These are phyloP conservation scores for Smutsia temminckii DNA, from an alignment of 2,797 vertebrate genomes.

Conservation along the genomic window DNA sequence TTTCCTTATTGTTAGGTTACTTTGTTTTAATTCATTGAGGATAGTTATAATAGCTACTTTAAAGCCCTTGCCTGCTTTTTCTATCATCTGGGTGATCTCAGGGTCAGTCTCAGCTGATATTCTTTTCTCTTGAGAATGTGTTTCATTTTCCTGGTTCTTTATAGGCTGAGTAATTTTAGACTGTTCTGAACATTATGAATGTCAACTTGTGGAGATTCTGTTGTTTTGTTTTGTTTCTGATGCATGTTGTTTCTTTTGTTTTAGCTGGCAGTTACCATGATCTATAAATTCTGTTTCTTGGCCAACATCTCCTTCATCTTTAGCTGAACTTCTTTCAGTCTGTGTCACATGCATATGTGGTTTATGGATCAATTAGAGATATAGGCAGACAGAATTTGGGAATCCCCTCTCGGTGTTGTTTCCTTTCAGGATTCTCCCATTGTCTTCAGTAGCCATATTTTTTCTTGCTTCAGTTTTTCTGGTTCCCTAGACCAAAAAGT, in stretches of 20 bases:
- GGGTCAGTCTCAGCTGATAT: not conserved
- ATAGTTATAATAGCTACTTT: not conserved
- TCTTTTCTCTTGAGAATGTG: not conserved
- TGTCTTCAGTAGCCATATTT: not conserved
- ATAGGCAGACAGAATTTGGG: not conserved
- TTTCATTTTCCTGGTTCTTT: not conserved
- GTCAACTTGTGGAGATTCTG: not conserved
- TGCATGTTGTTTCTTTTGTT: not conserved
- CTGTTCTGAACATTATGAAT: not conserved
- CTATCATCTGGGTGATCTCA: not conserved
- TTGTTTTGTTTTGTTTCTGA: not conserved
- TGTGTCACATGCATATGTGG: not conserved
- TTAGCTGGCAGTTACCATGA: not conserved
- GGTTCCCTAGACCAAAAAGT: not conserved
- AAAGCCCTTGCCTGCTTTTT: not conserved
- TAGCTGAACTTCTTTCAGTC: not conserved
- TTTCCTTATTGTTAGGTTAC: not conserved
- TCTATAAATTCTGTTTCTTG: not conserved
- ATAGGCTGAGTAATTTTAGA: not conserved
- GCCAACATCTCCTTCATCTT: not conserved
- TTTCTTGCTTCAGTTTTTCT: not conserved
- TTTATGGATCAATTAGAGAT: not conserved
- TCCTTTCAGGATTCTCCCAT: not conserved
- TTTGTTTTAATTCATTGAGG: not conserved
- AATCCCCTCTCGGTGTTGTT: not conserved